These are phyloP conservation scores for Spatulosminthurus flaviceps DNA, from an alignment of 2,888 invertebrate genomes.

Conservation along the genomic window DNA sequence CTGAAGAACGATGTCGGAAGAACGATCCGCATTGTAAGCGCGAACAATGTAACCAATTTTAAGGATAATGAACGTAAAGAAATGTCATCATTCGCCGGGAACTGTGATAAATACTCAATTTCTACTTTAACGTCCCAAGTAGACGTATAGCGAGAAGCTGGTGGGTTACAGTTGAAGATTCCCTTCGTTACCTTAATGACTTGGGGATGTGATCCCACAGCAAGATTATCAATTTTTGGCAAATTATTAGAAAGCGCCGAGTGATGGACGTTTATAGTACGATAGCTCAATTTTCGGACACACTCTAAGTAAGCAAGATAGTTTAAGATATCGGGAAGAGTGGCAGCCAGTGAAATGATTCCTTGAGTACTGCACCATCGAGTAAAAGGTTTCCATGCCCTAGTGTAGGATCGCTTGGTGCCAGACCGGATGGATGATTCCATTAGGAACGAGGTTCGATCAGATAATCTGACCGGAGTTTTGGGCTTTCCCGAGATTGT, in stretches of 20 bases:
- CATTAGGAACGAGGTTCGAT: background rate
- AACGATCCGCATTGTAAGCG: conserved; percentile 2
- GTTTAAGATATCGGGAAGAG: conserved; percentile 24
- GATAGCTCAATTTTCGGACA: background rate
- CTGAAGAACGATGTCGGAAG: conserved; percentile 4
- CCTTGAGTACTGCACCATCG: background rate
- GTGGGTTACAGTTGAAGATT: conserved; percentile 8
- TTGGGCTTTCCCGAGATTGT: conserved; percentile 33
- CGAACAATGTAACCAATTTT: background rate
- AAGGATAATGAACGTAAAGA: background rate
- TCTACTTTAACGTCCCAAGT: background rate
- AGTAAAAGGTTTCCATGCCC: background rate
- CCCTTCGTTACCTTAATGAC: conserved; percentile 6
- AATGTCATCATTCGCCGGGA: background rate
- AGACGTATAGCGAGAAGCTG: background rate
- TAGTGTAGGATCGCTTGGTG: background rate
- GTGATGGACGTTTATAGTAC: conserved; percentile 9
- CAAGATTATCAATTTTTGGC: background rate
- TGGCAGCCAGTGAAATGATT: background rate
- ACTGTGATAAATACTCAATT: background rate
- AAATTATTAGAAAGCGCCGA: conserved; percentile 3
- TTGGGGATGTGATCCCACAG: background rate
- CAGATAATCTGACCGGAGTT: background rate
- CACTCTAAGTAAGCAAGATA: background rate
- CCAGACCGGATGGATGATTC: background rate